Evolutionary conservation across 2,113 vertebrate genomes (phyloP), one percentile per base, ranked within the genome.

Genomic region (Amblyopsis rosae): DNA sequence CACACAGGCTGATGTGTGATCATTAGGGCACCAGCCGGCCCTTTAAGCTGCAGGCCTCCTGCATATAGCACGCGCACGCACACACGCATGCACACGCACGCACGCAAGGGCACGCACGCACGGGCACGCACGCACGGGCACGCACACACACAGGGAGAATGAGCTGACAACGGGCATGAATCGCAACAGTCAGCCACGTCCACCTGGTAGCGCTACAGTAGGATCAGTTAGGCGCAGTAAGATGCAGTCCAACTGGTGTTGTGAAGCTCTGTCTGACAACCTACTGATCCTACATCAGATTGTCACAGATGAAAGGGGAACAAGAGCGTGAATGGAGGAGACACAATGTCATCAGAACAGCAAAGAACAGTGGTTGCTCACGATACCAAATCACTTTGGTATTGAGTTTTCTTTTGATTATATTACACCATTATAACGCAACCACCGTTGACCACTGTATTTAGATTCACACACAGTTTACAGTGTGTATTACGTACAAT

Each of bases 241-340:
- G 84, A 73, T 65, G 59, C 74, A 75, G 77, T 2, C n/a, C 70
- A 56, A 32, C 2, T 67, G 81, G 70, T 77, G 85, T 89, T 88
- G 86, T 68, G 80, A 73, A 70, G 65, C 71, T 69, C 68, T 79
- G 69, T 74, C 63, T 81, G 80, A 79, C 75, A 71, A 75, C 59
- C 33, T 66, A 73, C 65, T 72, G 79, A 84, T 78, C 84, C 78
- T 41, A 8, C 35, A 41, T 41, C 35, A 41, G 35, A 88, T 68
- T 58, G 70, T 53, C 26, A 26, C 26, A 26, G 26, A 3, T 26
- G 26, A 26, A 26, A 26, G 26, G 26, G 26, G 26, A 62, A 71
- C 62, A 70, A 62, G 84, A 61, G 62, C 72, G 65, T 49, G 65
- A 60, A 41, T 41, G 35, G 35, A 41, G 7, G 35, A 41, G 7